phyloP scores from a whole-genome alignment of 2,888 invertebrate species.

The Eristalis intricaria region DNA sequence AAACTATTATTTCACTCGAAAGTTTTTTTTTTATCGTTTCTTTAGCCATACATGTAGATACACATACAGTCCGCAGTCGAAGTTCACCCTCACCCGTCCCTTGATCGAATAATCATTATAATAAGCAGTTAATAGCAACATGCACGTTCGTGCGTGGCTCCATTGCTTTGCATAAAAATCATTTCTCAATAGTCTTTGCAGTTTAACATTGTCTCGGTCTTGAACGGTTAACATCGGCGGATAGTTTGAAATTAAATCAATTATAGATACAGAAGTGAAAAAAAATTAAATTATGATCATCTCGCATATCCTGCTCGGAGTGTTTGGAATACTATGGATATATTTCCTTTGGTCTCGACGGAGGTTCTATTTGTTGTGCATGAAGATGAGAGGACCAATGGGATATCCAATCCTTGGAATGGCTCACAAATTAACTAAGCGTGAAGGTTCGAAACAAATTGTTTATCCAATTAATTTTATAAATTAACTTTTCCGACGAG shows the following conservation, averaged over 20 bases:
- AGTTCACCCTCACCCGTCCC: slow-evolving; percentile 31
- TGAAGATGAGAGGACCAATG: slow-evolving; percentile 77
- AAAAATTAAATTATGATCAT: slow-evolving; percentile 65
- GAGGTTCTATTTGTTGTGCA: slow-evolving; percentile 75
- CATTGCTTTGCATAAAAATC: slow-evolving; percentile 59
- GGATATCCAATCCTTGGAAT: slow-evolving; percentile 78
- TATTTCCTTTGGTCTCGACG: slow-evolving; percentile 71
- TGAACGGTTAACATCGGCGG: slow-evolving; percentile 41
- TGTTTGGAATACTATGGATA: slow-evolving; percentile 52
- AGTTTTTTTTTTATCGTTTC: slow-evolving; percentile 27
- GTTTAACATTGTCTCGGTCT: slow-evolving; percentile 45
- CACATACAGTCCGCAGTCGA: neutral
- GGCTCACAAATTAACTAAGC: slow-evolving; percentile 74
- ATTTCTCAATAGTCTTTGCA: slow-evolving; percentile 44
- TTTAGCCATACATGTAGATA: neutral
- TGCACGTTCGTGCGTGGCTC: slow-evolving; percentile 62
- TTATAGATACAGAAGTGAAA: neutral
- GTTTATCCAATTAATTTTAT: neutral
- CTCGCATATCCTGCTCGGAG: slow-evolving; percentile 50
- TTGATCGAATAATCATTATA: slow-evolving; percentile 60
- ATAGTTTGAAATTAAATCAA: neutral
- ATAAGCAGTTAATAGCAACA: slow-evolving; percentile 66
- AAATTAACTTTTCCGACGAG: neutral
- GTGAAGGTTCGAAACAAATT: slow-evolving; percentile 75
- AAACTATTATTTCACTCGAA: slow-evolving; percentile 18